These are phyloP conservation scores for Trachymyrmex septentrionalis DNA, from an alignment of 1,140 invertebrate genomes.

Conservation along the genomic window DNA sequence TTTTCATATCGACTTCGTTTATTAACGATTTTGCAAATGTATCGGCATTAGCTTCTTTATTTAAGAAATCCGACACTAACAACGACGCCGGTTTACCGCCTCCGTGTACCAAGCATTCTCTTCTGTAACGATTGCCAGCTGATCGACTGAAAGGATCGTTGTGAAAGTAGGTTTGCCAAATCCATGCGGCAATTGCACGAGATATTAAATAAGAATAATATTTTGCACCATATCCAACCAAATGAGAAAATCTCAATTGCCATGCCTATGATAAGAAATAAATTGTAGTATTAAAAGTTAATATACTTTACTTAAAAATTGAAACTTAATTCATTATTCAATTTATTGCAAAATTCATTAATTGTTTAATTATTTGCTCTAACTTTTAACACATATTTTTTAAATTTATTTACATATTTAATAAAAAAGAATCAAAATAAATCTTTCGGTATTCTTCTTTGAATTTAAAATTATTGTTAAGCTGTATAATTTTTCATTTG, in stretches of 20 bases:
- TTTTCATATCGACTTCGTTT: constrained; percentile 87
- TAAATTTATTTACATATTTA: not conserved
- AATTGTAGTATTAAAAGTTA: constrained; percentile 15
- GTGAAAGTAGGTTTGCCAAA: constrained; percentile 97
- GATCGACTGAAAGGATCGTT: constrained; percentile 92
- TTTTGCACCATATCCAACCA: constrained; percentile 99
- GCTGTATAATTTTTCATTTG: not conserved
- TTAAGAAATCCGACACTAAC: constrained; percentile 91
- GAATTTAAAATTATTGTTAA: too few relatives aligned
- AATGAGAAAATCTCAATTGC: constrained; percentile 98
- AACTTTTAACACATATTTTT: not conserved
- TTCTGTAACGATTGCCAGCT: constrained; percentile 92
- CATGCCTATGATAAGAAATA: constrained; percentile 90
- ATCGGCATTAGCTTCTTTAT: constrained; percentile 89
- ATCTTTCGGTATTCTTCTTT: not conserved
- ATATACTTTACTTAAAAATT: constrained; percentile 5
- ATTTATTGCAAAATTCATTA: constrained; percentile 11
- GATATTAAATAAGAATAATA: constrained; percentile 99
- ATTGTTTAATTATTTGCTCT: constrained; percentile 3
- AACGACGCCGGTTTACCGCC: constrained; percentile 93
- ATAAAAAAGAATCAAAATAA: not conserved
- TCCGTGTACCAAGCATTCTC: constrained; percentile 94
- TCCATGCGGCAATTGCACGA: constrained; percentile 95
- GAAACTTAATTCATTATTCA: constrained; percentile 1
- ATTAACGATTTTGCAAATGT: constrained; percentile 88